A percentile compares a stretch with the other conserved stretches of the same genome.
Conservation (phyloP, 30 jellyfish, hydroid and myxozoan genomes). For the Catostylus mosaicus region DNA sequence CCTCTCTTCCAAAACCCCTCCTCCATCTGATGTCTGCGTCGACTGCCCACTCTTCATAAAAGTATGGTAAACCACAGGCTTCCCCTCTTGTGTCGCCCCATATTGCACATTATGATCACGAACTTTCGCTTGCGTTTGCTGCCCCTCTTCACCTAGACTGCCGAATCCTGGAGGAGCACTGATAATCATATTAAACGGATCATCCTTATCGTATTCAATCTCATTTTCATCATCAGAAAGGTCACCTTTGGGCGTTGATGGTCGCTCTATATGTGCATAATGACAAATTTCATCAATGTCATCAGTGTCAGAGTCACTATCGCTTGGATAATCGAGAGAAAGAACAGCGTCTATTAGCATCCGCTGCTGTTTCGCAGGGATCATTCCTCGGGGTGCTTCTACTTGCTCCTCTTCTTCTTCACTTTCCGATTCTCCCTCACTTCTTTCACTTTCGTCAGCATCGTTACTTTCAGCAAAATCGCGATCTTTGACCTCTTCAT, state of each 20-base stretch:
- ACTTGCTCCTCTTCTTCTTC: constrained; percentile 26
- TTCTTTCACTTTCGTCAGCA: neutral
- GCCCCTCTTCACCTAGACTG: constrained; percentile 27
- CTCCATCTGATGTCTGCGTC: neutral
- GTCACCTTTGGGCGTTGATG: constrained; percentile 21
- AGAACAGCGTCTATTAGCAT: constrained; percentile 65
- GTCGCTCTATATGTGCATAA: constrained; percentile 60
- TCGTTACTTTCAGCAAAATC: neutral
- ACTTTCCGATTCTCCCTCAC: neutral
- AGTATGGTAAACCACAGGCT: constrained; percentile 43
- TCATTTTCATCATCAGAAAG: neutral
- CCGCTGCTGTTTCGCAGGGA: constrained; percentile 68
- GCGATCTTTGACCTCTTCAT: neutral
- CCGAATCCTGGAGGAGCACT: constrained; percentile 56
- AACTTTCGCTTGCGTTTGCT: constrained; percentile 23
- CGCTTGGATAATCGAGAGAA: constrained; percentile 66
- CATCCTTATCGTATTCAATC: constrained; percentile 9
- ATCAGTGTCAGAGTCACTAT: constrained; percentile 43
- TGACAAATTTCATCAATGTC: constrained; percentile 55
- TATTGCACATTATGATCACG: constrained; percentile 51
- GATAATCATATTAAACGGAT: constrained; percentile 24
- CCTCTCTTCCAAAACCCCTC: neutral
- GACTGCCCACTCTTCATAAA: neutral
- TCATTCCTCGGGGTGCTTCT: constrained; percentile 51
- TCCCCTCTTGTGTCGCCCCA: constrained; percentile 65